Conservation (phyloP, 2,888 invertebrate genomes). For the Hirtodrosophila confusa region DNA sequence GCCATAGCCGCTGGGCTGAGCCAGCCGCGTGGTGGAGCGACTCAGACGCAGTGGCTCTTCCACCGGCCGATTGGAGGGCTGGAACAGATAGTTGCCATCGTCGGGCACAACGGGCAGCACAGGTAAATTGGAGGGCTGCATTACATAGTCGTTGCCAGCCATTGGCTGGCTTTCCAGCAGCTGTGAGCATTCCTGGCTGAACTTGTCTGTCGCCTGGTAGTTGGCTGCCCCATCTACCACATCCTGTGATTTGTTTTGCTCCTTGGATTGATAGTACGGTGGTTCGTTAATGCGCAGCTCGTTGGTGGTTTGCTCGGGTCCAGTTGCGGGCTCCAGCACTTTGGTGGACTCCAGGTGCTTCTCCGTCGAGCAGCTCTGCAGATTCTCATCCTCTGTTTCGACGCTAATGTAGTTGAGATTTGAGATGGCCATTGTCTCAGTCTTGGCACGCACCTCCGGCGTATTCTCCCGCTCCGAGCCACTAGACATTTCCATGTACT, state of each 20-base stretch:
- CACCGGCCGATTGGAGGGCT: slow-evolving; percentile 83
- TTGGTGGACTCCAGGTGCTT: slow-evolving; percentile 81
- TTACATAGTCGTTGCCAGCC: slow-evolving; percentile 85
- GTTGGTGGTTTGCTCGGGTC: slow-evolving; percentile 81
- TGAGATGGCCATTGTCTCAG: slow-evolving; percentile 82
- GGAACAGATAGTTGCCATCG: slow-evolving; percentile 82
- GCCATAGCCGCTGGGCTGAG: slow-evolving; percentile 68
- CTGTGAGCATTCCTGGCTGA: slow-evolving; percentile 84
- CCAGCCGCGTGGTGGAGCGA: slow-evolving; percentile 66
- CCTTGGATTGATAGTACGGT: slow-evolving; percentile 84
- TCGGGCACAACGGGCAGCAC: slow-evolving; percentile 84
- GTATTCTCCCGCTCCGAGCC: slow-evolving; percentile 83
- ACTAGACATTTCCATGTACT: slow-evolving; percentile 84
- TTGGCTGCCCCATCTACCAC: slow-evolving; percentile 67
- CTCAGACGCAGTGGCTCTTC: slow-evolving; percentile 66
- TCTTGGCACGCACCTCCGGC: slow-evolving; percentile 72
- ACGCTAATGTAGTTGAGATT: slow-evolving; percentile 84
- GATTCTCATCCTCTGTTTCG: slow-evolving; percentile 82
- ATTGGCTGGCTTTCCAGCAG: slow-evolving; percentile 80
- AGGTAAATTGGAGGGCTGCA: slow-evolving; percentile 88
- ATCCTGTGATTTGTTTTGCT: slow-evolving; percentile 77
- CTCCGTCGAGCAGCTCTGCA: slow-evolving; percentile 78
- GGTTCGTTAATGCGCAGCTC: slow-evolving; percentile 83
- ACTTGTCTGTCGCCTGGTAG: slow-evolving; percentile 80
- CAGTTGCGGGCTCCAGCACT: slow-evolving; percentile 70